Base-by-base conservation (phyloP, 2,113 vertebrate species). In the Pristiophorus japonicus region DNA sequence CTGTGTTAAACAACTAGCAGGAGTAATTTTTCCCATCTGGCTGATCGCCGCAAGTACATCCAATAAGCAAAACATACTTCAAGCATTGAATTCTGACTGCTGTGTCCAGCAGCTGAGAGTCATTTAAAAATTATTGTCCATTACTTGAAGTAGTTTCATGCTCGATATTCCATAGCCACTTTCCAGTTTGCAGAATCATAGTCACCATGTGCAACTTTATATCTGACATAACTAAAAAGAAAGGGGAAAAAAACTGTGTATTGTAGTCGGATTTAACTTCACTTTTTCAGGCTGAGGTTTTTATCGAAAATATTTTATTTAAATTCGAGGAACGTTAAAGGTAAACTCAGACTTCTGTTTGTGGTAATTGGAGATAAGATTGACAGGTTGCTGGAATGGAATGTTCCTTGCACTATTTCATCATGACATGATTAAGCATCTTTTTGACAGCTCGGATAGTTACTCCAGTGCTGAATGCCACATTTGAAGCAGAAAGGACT, bases 21-120 rank as follows among this genome's bases (percentile, higher is more conserved):
- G 38, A 47, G 38, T 94, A 94, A 94, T 94, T 94, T 94, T 94
- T 94, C 66, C 93, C 93, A 94, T 94, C 93, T 94, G 93, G 42
- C 24, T 51, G 22, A 70, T 94, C 1, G 42, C 51, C 93, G 70
- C 42, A 70, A 70, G 66, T 70, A 94, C 42, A 27, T 47, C 45
- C n/a, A 45, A 34, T 67, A 94, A 70, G 63, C 42, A 30, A 70
- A 70, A 6, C 65, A 70, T 47, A 51, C n/a, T 47, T 70, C 93
- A 94, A 47, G 3, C 92, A 94, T 24, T 67, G 62, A 59, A 66
- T 65, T 67, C 92, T 67, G 91, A 45, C 92, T 94, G 42, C 38
- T 94, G 93, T 51, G 93, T 67, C 93, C 38, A 34, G 93, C 93
- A 94, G 93, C 93, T 94, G 65, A 70, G 42, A 70, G 22, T 70